A percentile compares a stretch with the other conserved stretches of the same genome.
These are phyloP conservation scores for Pyrocephalus nanus DNA, from an alignment of 2,797 vertebrate genomes.

Conservation along the genomic window DNA sequence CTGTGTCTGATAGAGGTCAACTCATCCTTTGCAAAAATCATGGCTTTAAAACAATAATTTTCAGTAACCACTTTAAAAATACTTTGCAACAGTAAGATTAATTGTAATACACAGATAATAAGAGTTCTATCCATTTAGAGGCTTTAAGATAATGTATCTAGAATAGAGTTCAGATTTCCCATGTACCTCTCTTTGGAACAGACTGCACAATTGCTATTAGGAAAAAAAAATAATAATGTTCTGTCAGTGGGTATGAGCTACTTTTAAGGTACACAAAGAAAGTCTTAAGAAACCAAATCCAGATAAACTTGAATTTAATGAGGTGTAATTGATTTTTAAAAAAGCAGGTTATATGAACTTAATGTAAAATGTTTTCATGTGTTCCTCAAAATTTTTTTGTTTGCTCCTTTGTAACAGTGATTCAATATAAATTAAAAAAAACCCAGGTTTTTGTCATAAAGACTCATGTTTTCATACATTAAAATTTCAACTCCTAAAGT, in stretches of 20 bases:
- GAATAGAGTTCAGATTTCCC: background rate
- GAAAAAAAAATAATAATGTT: background rate
- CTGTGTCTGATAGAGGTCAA: background rate
- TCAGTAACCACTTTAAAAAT: background rate
- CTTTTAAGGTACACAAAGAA: background rate
- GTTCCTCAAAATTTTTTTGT: background rate
- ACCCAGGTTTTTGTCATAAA: background rate
- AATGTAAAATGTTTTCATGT: background rate
- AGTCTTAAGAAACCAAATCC: background rate
- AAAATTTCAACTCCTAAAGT: background rate
- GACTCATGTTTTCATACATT: background rate
- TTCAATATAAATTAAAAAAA: background rate
- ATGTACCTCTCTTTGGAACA: background rate
- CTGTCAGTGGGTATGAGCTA: background rate
- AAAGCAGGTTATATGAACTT: background rate
- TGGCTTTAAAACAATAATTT: background rate
- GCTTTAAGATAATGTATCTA: background rate
- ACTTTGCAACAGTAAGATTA: conserved; percentile 1
- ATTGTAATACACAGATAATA: background rate
- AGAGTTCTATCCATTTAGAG: background rate
- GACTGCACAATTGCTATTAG: background rate
- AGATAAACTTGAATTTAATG: conserved; percentile 21
- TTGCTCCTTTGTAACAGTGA: background rate
- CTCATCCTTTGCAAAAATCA: background rate
- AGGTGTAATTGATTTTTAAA: background rate